Conservation (phyloP, 2,888 invertebrate species). For the Phorcus lineatus region DNA sequence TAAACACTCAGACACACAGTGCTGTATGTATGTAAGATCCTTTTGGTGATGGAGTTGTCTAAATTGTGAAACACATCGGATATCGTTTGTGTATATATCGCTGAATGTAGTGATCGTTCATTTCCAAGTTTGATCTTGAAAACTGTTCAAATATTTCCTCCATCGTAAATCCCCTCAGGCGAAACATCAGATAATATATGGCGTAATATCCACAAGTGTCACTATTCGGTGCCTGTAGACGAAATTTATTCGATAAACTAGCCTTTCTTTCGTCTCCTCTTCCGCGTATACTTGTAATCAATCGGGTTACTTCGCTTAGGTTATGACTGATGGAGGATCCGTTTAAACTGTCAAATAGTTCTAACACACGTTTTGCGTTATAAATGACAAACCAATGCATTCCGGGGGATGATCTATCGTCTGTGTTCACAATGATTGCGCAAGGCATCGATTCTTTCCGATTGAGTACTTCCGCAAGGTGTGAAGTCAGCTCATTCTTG, state of each 20-base stretch:
- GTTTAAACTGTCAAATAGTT: not conserved
- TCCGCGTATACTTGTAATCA: not conserved
- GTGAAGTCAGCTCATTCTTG: no score
- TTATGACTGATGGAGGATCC: not conserved
- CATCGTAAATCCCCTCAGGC: not conserved
- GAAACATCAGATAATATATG: not conserved
- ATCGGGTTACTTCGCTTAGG: not conserved
- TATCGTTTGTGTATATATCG: no score
- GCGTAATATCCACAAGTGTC: not conserved
- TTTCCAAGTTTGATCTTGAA: no score
- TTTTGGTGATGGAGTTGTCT: no score
- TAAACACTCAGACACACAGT: no score
- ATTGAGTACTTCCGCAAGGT: no score
- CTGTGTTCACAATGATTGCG: not conserved
- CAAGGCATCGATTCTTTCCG: no score
- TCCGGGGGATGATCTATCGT: not conserved
- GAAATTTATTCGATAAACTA: not conserved
- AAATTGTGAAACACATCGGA: no score
- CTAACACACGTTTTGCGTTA: not conserved
- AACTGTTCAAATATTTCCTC: not conserved
- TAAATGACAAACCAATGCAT: not conserved
- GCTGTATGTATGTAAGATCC: no score
- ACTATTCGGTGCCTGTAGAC: not conserved
- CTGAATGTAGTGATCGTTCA: no score
- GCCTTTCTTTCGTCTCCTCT: not conserved